Evolutionary conservation across 2,113 vertebrate genomes (phyloP).

Genomic region (Saccopteryx bilineata): DNA sequence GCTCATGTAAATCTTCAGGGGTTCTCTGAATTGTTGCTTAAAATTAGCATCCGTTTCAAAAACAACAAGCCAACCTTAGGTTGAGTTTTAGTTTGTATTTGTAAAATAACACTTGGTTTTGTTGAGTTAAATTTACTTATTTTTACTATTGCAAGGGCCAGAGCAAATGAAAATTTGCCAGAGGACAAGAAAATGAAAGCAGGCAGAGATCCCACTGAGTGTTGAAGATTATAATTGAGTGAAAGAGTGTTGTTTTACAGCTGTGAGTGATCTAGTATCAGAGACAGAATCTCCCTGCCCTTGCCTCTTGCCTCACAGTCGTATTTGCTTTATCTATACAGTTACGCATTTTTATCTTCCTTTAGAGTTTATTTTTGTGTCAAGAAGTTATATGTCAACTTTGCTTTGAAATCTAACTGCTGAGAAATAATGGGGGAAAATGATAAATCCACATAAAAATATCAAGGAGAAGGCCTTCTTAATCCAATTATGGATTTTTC

Average conservation of each 20-base stretch:
- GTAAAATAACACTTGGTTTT: constrained; percentile 72
- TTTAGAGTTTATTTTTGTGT: neutral
- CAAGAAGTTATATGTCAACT: neutral
- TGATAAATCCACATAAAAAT: neutral
- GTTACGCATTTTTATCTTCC: neutral
- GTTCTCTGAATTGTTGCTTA: constrained; percentile 68
- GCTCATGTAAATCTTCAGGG: constrained; percentile 56
- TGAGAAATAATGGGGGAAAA: neutral
- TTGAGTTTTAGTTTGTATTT: constrained; percentile 72
- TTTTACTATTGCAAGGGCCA: constrained; percentile 62
- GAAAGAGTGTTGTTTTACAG: constrained; percentile 63
- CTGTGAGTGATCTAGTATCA: constrained; percentile 3
- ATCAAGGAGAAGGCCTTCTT: neutral
- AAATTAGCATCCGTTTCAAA: constrained; percentile 73
- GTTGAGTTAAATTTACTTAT: constrained; percentile 68
- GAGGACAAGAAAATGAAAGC: constrained; percentile 65
- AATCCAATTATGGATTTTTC: constrained; percentile 26
- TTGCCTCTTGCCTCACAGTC: neutral
- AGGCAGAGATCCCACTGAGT: constrained; percentile 53
- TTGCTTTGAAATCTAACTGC: neutral
- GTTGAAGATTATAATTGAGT: constrained; percentile 63
- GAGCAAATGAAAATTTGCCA: constrained; percentile 58
- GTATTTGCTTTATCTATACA: neutral
- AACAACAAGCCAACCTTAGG: constrained; percentile 66
- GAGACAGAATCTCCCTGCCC: neutral